phyloP scores from a whole-genome alignment of 1,140 invertebrate genomes.

The Steinernema khuongi region DNA sequence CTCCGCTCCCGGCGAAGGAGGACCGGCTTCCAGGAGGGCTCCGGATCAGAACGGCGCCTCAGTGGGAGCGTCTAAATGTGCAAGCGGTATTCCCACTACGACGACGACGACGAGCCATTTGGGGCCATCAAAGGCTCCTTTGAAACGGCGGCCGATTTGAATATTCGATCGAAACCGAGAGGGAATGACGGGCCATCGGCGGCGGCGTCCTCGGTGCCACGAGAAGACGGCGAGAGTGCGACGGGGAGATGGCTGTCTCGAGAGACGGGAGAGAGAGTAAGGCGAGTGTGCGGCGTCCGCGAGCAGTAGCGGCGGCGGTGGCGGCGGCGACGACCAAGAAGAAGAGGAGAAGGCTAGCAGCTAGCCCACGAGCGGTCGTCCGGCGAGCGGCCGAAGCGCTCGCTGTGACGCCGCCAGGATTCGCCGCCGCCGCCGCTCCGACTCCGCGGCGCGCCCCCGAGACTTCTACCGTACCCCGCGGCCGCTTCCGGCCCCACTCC shows the following conservation, averaged over 20 bases:
- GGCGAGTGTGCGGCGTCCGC: too few relatives aligned
- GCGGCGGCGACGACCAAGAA: background rate
- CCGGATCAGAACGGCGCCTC: too few relatives aligned
- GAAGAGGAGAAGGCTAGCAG: background rate
- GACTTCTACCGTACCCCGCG: too few relatives aligned
- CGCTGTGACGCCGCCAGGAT: background rate
- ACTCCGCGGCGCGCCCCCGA: too few relatives aligned
- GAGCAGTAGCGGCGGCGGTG: too few relatives aligned
- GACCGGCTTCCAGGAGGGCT: too few relatives aligned
- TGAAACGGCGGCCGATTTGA: slow-evolving; percentile 10
- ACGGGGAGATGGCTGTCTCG: background rate
- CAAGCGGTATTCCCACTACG: background rate
- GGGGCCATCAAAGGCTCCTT: background rate
- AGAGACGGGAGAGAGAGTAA: background rate
- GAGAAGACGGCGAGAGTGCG: background rate
- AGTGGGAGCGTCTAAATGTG: too few relatives aligned
- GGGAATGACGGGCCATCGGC: background rate
- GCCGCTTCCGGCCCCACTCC: too few relatives aligned
- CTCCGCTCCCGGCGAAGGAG: too few relatives aligned
- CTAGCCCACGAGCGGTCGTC: background rate
- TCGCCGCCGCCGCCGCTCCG: background rate
- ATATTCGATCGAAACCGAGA: background rate
- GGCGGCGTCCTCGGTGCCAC: background rate
- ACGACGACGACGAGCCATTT: slow-evolving; percentile 10
- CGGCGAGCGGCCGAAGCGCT: background rate